Base-by-base conservation (phyloP, 2,888 invertebrate species). In the Dysmachus trigonus region DNA sequence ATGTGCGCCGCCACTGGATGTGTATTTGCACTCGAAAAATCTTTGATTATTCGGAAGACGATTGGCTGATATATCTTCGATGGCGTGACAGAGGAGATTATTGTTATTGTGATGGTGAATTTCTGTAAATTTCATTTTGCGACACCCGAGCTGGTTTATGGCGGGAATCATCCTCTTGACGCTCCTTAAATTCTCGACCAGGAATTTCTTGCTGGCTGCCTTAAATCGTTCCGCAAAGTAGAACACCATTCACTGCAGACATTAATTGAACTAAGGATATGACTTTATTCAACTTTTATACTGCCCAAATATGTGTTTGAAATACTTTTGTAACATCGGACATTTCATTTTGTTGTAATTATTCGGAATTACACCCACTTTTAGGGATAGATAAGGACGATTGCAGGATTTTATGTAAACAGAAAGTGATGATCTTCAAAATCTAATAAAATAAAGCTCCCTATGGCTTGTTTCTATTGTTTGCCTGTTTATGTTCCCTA, bases 11-110 rank as follows among this genome's bases (percentile, higher is more conserved):
- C 79, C 47, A 22, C 33, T 35, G 62, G 22, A 7, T 30, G 51
- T 47, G 30, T 53, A 81, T 81, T 81, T 81, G 51, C 81, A 81
- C 81, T 81, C 62, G 30, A 81, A 81, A 53, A 51, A 33, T 30
- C 77, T 81, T 73, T 81, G 81, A 81, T 81, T 81, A 22, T 22
- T 31, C 73, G 33, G 10, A 73, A 73, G 73, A 62, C 27, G 62
- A 18, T 18, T 8, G 8, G 27, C 62, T 62, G 62, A 22, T 62
- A n/a, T 18, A 51, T 51, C 51, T 18, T 47, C n/a, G n/a, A n/a
- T 47, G 3, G 47, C 53, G 22, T 13, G 22, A 53, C 8, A 8
- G 22, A 53, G 22, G 62, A 22, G 62, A 62, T 62, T 62, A 62
- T 62, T 62, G 62, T 62, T 22, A 22, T 22, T 62, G 62, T 27